A percentile compares a stretch with the other conserved stretches of the same genome.
phyloP scores from a whole-genome alignment of 2,888 invertebrate species.

The Drosophila barbarae region DNA sequence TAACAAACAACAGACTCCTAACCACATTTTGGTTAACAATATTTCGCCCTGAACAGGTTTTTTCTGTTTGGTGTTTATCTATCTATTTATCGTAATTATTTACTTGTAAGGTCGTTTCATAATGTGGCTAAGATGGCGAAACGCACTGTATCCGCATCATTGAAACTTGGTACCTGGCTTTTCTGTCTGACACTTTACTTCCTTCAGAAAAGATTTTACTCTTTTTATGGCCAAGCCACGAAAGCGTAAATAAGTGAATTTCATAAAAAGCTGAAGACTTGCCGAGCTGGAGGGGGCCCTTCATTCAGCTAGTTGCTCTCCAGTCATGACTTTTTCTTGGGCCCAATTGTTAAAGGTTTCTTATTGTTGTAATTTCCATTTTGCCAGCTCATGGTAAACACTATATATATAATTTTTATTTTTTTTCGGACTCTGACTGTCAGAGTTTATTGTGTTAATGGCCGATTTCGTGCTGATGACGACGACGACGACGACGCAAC shows the following conservation, averaged over 20 bases:
- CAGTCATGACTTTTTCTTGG: constrained; percentile 52
- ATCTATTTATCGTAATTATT: constrained; percentile 30
- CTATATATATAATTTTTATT: constrained; percentile 11
- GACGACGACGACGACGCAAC: constrained; percentile 49
- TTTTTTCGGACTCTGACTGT: constrained; percentile 36
- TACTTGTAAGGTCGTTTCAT: constrained; percentile 23
- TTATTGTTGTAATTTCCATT: constrained; percentile 47
- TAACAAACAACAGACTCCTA: not conserved
- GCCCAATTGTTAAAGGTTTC: constrained; percentile 46
- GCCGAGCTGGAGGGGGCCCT: constrained; percentile 13
- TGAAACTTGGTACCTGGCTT: constrained; percentile 15
- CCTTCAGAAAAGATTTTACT: constrained; percentile 23
- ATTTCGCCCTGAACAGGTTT: constrained; percentile 39
- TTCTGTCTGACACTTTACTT: constrained; percentile 14
- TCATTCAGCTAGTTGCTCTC: constrained; percentile 12
- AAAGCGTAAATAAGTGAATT: constrained; percentile 69
- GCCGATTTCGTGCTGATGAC: constrained; percentile 58
- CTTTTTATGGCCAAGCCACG: constrained; percentile 50
- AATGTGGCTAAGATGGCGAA: constrained; percentile 20
- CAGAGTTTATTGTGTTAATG: constrained; percentile 70
- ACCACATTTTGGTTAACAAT: constrained; percentile 23
- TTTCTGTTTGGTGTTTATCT: constrained; percentile 22
- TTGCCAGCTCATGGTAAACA: constrained; percentile 46
- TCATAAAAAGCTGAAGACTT: constrained; percentile 38
- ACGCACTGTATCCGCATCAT: constrained; percentile 30